Percentiles rank a stretch among this genome's conserved stretches.
phyloP scores from a whole-genome alignment of 1,140 invertebrate genomes.

The Nasonia vitripennis region DNA sequence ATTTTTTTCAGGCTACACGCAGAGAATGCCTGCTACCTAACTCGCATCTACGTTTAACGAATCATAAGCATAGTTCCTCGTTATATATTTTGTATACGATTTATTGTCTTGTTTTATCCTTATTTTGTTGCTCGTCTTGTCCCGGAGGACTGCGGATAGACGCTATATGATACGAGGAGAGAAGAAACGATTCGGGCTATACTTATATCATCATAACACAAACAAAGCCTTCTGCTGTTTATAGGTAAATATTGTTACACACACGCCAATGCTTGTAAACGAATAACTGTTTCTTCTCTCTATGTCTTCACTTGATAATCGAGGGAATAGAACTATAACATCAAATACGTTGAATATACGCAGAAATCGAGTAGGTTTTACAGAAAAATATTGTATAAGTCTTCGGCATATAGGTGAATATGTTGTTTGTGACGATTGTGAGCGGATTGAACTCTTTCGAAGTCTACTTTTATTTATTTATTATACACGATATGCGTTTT shows the following conservation, averaged over 20 bases:
- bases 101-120: slow-evolving; percentile 2
- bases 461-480: slow-evolving; percentile 54
- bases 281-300: too few relatives aligned
- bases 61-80: slow-evolving; percentile 39
- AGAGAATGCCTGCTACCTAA: slow-evolving; percentile 33
- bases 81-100: slow-evolving; percentile 47
- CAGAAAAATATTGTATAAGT: background rate
- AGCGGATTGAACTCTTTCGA: slow-evolving; percentile 40
- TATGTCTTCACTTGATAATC: background rate
- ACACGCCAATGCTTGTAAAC: too few relatives aligned
- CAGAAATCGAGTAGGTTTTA: slow-evolving; percentile 2
- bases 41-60: slow-evolving; percentile 39
- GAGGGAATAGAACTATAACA: background rate
- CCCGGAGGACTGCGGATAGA: background rate
- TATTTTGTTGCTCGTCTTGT: slow-evolving; percentile 17
- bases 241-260: too few relatives aligned
- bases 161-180: background rate
- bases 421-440: slow-evolving; percentile 48
- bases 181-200: background rate
- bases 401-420: background rate
- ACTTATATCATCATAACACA: background rate
- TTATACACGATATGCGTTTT: slow-evolving; percentile 29
- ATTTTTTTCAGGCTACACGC: slow-evolving; percentile 38
- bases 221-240: background rate
- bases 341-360: background rate